Conservation (phyloP, 2,888 invertebrate species). For the Eupithecia insigniata region DNA sequence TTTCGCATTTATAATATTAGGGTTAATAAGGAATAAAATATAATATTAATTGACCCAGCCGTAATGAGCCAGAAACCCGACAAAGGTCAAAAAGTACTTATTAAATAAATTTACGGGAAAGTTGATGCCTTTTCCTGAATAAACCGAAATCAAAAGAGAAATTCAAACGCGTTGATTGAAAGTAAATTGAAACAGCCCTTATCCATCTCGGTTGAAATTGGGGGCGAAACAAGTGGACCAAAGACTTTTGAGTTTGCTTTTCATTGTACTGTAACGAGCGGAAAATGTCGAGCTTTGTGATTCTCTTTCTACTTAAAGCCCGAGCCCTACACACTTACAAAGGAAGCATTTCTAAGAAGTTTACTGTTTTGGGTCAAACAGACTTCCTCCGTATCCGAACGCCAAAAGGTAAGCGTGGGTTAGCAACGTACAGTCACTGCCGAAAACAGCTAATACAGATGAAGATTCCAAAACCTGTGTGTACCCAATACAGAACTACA, state of each 20-base stretch:
- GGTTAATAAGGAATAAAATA: no score
- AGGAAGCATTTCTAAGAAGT: background rate
- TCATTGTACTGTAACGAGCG: background rate
- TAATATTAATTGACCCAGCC: background rate
- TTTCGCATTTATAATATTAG: no score
- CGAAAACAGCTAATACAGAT: background rate
- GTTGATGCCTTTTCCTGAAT: background rate
- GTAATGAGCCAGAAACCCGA: background rate
- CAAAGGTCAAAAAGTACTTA: background rate
- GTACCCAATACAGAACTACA: background rate
- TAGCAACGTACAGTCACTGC: background rate
- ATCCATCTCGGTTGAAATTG: conserved; percentile 7
- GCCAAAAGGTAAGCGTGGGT: background rate
- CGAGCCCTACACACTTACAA: background rate
- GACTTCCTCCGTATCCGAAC: background rate
- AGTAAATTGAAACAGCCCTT: conserved; percentile 8
- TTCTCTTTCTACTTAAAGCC: background rate
- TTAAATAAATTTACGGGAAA: background rate
- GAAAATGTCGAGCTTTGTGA: conserved; percentile 3
- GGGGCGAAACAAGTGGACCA: conserved; percentile 11
- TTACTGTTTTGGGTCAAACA: background rate
- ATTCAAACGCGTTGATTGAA: conserved; percentile 1
- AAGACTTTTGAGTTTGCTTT: background rate
- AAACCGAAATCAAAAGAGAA: conserved; percentile 8
- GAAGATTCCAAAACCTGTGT: background rate